Evolutionary conservation across 2,888 invertebrate species (phyloP).

Genomic region (Synanthedon vespiformis): DNA sequence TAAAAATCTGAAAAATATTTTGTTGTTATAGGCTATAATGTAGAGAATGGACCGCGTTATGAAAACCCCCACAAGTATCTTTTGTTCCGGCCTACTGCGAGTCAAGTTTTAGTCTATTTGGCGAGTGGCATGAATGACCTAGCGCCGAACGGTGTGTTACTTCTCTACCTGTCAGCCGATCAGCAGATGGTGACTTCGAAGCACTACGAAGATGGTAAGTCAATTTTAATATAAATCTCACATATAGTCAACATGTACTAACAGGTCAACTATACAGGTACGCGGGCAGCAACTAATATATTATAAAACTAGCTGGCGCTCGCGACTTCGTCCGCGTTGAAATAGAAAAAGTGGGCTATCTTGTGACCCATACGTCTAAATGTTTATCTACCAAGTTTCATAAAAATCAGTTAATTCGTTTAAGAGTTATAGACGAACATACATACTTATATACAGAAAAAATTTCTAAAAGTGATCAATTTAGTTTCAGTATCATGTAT

Average conservation of each 20-base stretch:
- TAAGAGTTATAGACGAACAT: too few relatives aligned
- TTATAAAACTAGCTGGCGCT: too few relatives aligned
- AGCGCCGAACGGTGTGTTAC: slow-evolving; percentile 88
- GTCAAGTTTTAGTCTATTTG: slow-evolving; percentile 93
- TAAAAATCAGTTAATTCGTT: too few relatives aligned
- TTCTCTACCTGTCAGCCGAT: slow-evolving; percentile 95
- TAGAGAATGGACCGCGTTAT: slow-evolving; percentile 14
- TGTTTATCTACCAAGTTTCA: too few relatives aligned
- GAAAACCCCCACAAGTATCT: slow-evolving; percentile 95
- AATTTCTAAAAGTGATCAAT: too few relatives aligned
- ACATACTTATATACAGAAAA: too few relatives aligned
- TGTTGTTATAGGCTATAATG: slow-evolving; percentile 13
- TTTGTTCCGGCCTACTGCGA: slow-evolving; percentile 93
- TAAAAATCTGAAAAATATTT: background rate
- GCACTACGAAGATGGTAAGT: slow-evolving; percentile 89
- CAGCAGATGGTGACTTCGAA: slow-evolving; percentile 84
- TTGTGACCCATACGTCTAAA: too few relatives aligned
- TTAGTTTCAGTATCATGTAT: too few relatives aligned
- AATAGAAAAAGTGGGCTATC: too few relatives aligned
- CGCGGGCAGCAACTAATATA: too few relatives aligned
- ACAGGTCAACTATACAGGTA: background rate
- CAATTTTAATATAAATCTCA: background rate
- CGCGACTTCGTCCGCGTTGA: too few relatives aligned
- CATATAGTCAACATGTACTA: background rate
- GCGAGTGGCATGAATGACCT: slow-evolving; percentile 94